Percentiles rank a stretch among this genome's conserved stretches.
Evolutionary conservation across 2,888 invertebrate species (phyloP).

Genomic region (Escarpia spicata): DNA sequence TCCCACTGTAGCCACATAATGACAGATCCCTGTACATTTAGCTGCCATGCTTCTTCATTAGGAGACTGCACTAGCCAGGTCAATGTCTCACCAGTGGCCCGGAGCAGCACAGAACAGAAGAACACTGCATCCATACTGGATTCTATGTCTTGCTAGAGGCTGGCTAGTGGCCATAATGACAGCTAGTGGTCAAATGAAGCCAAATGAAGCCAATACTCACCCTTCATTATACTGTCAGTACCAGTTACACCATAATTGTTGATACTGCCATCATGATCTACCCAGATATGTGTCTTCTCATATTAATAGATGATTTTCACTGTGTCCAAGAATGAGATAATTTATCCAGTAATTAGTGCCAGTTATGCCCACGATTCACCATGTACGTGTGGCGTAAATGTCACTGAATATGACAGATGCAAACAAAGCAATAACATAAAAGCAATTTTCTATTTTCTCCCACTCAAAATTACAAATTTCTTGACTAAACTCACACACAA

Average conservation of each 20-base stretch:
- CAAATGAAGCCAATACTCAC: background rate
- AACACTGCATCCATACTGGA: background rate
- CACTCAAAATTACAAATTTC: background rate
- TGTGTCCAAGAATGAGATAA: background rate
- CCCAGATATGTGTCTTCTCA: background rate
- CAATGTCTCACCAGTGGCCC: too few relatives aligned
- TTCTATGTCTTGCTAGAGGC: background rate
- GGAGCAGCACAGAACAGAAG: background rate
- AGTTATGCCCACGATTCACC: background rate
- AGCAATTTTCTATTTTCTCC: background rate
- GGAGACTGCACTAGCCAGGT: too few relatives aligned
- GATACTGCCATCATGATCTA: background rate
- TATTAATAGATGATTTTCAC: background rate
- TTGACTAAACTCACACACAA: background rate
- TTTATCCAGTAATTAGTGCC: background rate
- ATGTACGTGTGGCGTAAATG: background rate
- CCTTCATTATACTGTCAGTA: background rate
- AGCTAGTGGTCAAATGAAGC: background rate
- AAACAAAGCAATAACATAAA: background rate
- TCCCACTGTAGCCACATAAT: background rate
- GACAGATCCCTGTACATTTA: background rate
- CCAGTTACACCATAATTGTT: background rate
- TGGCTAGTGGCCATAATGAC: background rate
- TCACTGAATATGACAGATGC: background rate
- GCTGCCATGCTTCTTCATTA: background rate